These are phyloP conservation scores for Ips typographus DNA, from an alignment of 1,140 invertebrate species.

Conservation along the genomic window DNA sequence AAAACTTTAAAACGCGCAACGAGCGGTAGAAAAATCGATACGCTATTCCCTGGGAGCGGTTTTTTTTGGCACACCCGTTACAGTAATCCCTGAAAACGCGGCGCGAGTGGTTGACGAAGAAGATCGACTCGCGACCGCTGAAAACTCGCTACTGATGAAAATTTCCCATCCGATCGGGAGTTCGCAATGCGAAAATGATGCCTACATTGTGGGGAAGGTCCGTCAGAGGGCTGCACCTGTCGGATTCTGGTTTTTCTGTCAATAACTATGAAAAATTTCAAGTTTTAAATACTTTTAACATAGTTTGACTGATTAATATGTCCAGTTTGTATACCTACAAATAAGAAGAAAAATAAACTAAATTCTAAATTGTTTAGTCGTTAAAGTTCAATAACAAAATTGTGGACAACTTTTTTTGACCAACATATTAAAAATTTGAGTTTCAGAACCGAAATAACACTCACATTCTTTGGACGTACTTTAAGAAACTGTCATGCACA, in stretches of 20 bases:
- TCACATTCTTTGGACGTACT: too few relatives aligned
- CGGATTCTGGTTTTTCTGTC: background rate
- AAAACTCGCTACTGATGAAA: slow-evolving; percentile 37
- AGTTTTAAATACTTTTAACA: too few relatives aligned
- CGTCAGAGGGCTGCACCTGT: slow-evolving; percentile 18
- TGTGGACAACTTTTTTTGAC: too few relatives aligned
- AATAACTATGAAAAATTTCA: too few relatives aligned
- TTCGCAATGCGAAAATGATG: slow-evolving; percentile 35
- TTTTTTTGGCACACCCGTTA: slow-evolving; percentile 36
- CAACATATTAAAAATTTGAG: too few relatives aligned
- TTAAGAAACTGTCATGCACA: too few relatives aligned
- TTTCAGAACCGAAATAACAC: too few relatives aligned
- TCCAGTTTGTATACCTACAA: too few relatives aligned
- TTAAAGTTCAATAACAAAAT: too few relatives aligned
- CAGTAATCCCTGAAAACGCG: slow-evolving; percentile 20
- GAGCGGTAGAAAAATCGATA: slow-evolving; percentile 13
- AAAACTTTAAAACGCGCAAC: background rate
- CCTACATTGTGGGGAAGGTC: background rate
- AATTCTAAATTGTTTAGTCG: too few relatives aligned
- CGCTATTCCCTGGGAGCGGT: background rate
- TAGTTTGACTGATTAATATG: too few relatives aligned
- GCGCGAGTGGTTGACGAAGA: slow-evolving; percentile 8
- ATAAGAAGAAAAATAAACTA: too few relatives aligned
- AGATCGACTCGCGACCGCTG: slow-evolving; percentile 29
- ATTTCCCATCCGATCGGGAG: slow-evolving; percentile 23